phyloP scores from a whole-genome alignment of 2,797 vertebrate genomes.

The Coreius guichenoti region DNA sequence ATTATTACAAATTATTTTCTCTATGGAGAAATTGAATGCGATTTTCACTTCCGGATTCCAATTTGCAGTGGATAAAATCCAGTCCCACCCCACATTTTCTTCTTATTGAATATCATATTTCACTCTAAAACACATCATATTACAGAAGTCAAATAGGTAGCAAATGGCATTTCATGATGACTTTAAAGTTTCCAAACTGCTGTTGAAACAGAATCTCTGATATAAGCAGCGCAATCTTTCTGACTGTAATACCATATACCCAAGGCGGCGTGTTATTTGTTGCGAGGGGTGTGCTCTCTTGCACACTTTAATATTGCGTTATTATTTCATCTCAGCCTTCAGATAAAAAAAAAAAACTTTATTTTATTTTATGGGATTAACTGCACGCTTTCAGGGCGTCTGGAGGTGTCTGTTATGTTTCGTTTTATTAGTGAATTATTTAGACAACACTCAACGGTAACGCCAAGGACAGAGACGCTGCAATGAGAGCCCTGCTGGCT shows the following conservation, averaged over 20 bases:
- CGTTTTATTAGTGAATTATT: slow-evolving; percentile 87
- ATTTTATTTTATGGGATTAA: slow-evolving; percentile 86
- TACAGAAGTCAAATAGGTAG: neutral
- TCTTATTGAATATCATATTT: neutral
- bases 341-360: slow-evolving; percentile 78
- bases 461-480: slow-evolving; percentile 64
- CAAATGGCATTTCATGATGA: slow-evolving; percentile 2
- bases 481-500: slow-evolving; percentile 67
- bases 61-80: neutral
- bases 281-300: slow-evolving; percentile 60
- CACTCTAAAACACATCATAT: neutral
- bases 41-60: neutral
- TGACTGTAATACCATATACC: slow-evolving; percentile 65
- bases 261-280: slow-evolving; percentile 65
- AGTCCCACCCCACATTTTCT: neutral
- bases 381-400: slow-evolving; percentile 74
- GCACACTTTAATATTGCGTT: slow-evolving; percentile 83
- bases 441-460: slow-evolving; percentile 69
- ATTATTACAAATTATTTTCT: neutral
- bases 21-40: neutral
- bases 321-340: slow-evolving; percentile 82
- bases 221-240: slow-evolving; percentile 74
- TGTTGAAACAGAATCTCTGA: slow-evolving; percentile 69
- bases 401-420: slow-evolving; percentile 84
- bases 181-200: slow-evolving; percentile 66